These are phyloP conservation scores for Dermolepida albohirtum DNA, from an alignment of 2,888 invertebrate species.

Conservation along the genomic window DNA sequence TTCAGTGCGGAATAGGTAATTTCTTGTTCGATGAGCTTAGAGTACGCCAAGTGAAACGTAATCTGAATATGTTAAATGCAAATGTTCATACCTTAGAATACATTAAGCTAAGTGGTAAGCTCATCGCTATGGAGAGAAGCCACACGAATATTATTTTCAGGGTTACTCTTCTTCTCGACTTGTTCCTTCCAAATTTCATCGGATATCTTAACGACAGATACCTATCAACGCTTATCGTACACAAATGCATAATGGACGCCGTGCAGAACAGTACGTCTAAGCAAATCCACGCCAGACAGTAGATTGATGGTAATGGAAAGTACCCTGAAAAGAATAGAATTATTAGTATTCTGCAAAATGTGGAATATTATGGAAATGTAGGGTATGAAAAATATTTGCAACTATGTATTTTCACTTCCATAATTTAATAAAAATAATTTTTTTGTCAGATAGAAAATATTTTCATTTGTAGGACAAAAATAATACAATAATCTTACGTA, in stretches of 20 bases:
- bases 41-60: neutral
- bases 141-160: conserved; percentile 95
- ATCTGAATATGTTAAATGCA: conserved; percentile 2
- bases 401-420: too few relatives aligned
- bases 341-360: neutral
- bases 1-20: too few relatives aligned
- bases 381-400: too few relatives aligned
- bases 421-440: too few relatives aligned
- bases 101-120: conserved; percentile 88
- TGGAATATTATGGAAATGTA: too few relatives aligned
- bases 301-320: conserved; percentile 84
- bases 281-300: conserved; percentile 94
- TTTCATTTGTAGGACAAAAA: too few relatives aligned
- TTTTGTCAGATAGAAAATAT: too few relatives aligned
- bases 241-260: conserved; percentile 96
- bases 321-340: conserved; percentile 72
- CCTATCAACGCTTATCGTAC: conserved; percentile 95
- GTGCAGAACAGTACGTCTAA: conserved; percentile 97
- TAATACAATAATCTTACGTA: too few relatives aligned
- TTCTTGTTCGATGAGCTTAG: too few relatives aligned
- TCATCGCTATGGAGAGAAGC: conserved; percentile 92
- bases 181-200: conserved; percentile 92
- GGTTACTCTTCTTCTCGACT: conserved; percentile 84
- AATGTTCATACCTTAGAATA: conserved; percentile 79
- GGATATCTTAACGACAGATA: conserved; percentile 92